phyloP scores from a whole-genome alignment of 2,113 vertebrate species.

The Alaudala cheleensis region DNA sequence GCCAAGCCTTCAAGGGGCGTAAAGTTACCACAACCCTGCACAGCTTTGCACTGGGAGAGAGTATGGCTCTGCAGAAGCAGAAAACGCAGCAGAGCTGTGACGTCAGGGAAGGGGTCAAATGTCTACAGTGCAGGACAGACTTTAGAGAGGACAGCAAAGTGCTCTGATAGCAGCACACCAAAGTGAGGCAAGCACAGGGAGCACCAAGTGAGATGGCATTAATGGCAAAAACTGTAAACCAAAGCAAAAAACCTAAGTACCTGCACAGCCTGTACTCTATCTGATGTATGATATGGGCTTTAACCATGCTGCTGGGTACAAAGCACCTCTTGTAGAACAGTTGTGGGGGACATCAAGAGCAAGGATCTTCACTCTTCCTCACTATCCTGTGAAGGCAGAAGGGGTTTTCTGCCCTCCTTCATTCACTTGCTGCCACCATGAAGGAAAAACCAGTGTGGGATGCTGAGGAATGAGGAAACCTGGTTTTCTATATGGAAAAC shows the following conservation, averaged over 20 bases:
- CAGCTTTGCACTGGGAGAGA: neutral
- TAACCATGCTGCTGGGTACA: neutral
- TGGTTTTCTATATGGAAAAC: neutral
- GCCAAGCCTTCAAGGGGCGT: neutral
- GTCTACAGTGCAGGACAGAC: neutral
- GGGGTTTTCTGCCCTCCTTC: neutral
- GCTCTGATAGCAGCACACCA: neutral
- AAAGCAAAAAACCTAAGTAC: neutral
- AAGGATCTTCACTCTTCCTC: neutral
- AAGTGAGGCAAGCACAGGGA: neutral
- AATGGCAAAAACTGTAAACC: neutral
- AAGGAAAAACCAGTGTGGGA: neutral
- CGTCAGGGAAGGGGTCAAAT: neutral
- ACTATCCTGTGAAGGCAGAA: neutral
- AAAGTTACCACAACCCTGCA: neutral
- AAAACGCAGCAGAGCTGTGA: neutral
- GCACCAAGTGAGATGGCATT: neutral
- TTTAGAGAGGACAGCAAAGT: neutral
- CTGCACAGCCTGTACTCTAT: neutral
- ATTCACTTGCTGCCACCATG: neutral
- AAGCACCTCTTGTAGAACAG: neutral
- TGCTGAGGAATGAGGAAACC: neutral
- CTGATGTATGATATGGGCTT: accelerated
- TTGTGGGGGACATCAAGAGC: neutral
- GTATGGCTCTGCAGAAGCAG: neutral